Evolutionary conservation across 2,113 vertebrate species (phyloP).

Genomic region (Elephas maximus): DNA sequence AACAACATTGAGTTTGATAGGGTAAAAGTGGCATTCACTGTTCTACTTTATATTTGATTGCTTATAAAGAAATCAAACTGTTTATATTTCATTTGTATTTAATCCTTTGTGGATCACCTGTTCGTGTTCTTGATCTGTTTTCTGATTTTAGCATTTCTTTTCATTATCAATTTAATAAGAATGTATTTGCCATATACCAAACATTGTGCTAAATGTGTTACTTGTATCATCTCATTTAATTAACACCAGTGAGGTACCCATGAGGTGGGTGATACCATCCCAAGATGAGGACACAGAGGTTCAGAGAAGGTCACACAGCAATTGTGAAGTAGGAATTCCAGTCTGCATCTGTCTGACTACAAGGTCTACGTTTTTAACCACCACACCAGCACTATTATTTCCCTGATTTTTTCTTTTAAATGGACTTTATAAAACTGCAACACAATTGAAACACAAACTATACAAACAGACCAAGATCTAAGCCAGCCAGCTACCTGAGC

Average conservation of each 20-base stretch:
- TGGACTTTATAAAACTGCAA: background rate
- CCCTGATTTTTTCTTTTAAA: background rate
- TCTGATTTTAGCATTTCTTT: background rate
- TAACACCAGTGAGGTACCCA: background rate
- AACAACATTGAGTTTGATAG: background rate
- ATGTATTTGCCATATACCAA: background rate
- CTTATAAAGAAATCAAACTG: background rate
- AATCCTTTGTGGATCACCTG: background rate
- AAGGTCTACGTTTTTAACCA: background rate
- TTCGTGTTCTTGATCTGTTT: slow-evolving; percentile 10
- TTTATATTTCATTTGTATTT: background rate
- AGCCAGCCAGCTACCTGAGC: background rate
- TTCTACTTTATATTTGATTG: slow-evolving; percentile 22
- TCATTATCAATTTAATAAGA: background rate
- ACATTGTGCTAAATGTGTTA: background rate
- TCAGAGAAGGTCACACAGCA: background rate
- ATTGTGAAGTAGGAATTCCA: background rate
- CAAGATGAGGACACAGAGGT: background rate
- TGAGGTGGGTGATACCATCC: background rate
- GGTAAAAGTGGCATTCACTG: background rate
- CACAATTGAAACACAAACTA: background rate
- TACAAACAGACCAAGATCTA: background rate
- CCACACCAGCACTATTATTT: background rate
- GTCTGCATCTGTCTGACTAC: background rate
- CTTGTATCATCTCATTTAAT: background rate